Conservation (phyloP, 2,797 vertebrate species). For the Cynodonichthys magdalenae region DNA sequence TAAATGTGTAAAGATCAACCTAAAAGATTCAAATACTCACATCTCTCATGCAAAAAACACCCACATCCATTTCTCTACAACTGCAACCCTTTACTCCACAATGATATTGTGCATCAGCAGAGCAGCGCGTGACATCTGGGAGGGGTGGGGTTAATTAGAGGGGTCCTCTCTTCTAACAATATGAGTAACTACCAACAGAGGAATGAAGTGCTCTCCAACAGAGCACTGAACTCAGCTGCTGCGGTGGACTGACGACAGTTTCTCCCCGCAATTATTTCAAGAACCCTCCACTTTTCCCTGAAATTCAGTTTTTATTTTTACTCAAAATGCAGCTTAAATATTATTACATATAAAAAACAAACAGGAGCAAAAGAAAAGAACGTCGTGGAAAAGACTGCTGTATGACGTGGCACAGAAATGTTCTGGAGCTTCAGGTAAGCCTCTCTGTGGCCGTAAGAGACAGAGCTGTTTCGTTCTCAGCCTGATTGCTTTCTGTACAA, state of each 20-base stretch:
- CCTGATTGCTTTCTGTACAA: constrained; percentile 53
- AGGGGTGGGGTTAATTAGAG: constrained; percentile 24
- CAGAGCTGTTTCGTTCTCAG: constrained; percentile 36
- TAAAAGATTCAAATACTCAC: constrained; percentile 8
- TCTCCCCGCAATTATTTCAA: constrained; percentile 4
- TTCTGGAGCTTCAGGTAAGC: constrained; percentile 43
- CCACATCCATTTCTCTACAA: constrained; percentile 11
- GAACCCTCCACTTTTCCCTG: constrained; percentile 6
- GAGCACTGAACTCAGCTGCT: constrained; percentile 24
- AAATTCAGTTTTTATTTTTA: constrained; percentile 5
- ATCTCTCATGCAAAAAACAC: constrained; percentile 8
- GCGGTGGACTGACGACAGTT: constrained; percentile 5
- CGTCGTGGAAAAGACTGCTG: no score
- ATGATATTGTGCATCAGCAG: constrained; percentile 17
- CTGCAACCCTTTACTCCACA: constrained; percentile 17
- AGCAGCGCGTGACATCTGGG: constrained; percentile 16
- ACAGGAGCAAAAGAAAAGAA: neutral
- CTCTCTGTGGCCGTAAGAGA: constrained; percentile 51
- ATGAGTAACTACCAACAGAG: constrained; percentile 18
- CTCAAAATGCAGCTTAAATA: neutral
- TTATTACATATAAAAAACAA: neutral
- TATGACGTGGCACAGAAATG: no score
- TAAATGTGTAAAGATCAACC: constrained; percentile 17
- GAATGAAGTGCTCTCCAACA: constrained; percentile 23
- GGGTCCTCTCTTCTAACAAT: constrained; percentile 19